phyloP scores from a whole-genome alignment of 2,888 invertebrate genomes.

The Erannis defoliaria region DNA sequence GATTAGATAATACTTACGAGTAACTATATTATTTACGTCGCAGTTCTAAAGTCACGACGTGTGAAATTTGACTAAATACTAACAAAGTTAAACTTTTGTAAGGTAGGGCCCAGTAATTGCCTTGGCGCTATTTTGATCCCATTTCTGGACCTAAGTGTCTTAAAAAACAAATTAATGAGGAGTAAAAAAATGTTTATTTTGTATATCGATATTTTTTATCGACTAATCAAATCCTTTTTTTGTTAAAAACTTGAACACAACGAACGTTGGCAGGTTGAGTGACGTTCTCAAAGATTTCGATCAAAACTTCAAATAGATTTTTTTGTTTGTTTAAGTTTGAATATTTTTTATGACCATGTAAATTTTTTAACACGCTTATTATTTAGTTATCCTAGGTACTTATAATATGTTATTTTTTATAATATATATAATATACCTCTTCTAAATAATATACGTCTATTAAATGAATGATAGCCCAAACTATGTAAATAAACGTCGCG shows the following conservation, averaged over 20 bases:
- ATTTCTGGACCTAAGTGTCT: too few species aligned
- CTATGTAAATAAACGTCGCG: too few species aligned
- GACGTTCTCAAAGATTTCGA: not conserved
- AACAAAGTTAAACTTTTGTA: too few species aligned
- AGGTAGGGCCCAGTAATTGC: too few species aligned
- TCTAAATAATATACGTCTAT: too few species aligned
- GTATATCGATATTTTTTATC: not conserved
- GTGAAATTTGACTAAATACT: too few species aligned
- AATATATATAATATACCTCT: too few species aligned
- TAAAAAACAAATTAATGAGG: too few species aligned
- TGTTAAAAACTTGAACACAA: not conserved
- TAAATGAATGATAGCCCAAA: too few species aligned
- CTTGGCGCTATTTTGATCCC: too few species aligned
- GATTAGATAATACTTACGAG: not conserved
- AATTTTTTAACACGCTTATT: not conserved
- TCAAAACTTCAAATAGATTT: not conserved
- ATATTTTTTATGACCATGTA: not conserved
- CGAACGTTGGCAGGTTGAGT: constrained; percentile 1
- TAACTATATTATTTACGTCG: not conserved
- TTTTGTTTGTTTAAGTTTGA: not conserved
- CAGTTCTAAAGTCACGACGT: not conserved
- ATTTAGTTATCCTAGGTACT: too few species aligned
- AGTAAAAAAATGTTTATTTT: not conserved
- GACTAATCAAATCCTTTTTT: constrained; percentile 8
- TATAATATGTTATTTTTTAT: too few species aligned